Evolutionary conservation across 2,888 invertebrate species (phyloP).

Genomic region (Monoplex corrugatus): DNA sequence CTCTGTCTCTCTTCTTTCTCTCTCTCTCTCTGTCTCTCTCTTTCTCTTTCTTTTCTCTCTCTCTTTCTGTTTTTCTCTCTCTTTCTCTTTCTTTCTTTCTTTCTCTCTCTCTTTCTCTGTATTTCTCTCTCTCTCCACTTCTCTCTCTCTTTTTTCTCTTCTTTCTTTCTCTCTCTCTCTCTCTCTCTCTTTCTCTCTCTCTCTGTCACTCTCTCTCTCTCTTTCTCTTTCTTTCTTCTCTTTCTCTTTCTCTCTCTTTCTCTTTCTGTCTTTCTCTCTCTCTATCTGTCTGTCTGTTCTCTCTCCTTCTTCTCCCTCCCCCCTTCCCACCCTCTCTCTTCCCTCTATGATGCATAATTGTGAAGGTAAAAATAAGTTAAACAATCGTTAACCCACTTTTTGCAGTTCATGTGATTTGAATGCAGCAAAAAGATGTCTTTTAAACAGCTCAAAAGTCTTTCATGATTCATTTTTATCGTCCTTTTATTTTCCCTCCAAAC

Average conservation of each 20-base stretch:
- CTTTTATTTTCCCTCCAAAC: no score
- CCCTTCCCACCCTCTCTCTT: background rate
- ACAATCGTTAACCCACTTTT: no score
- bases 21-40: background rate
- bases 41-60: background rate
- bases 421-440: no score
- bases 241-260: background rate
- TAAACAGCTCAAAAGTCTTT: no score
- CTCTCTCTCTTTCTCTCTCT: background rate
- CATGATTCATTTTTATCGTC: no score
- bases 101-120: background rate
- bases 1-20: background rate
- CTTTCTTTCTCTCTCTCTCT: background rate
- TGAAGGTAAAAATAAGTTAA: no score
- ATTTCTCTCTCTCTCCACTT: background rate
- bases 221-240: background rate
- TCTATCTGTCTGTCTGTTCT: background rate
- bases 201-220: background rate
- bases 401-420: no score
- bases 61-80: background rate
- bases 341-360: background rate
- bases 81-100: background rate
- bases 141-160: background rate
- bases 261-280: background rate
- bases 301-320: background rate